Percentiles rank a stretch among this genome's conserved stretches.
Conservation (phyloP, 2,888 invertebrate genomes). For the Hydrotaea cyrtoneurina region DNA sequence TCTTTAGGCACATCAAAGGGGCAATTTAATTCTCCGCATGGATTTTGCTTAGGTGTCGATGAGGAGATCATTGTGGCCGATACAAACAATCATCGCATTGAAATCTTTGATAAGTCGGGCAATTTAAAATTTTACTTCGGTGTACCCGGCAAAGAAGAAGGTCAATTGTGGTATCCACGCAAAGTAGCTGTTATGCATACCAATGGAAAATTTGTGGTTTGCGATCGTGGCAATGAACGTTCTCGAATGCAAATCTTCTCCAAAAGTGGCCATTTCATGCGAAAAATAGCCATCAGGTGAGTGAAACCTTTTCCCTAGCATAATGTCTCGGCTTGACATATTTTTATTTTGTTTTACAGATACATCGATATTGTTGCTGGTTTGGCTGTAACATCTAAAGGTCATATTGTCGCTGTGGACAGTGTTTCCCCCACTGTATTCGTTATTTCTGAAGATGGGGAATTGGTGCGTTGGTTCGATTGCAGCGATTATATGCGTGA, state of each 20-base stretch:
- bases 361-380: slow-evolving; percentile 97
- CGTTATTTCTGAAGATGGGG: slow-evolving; percentile 94
- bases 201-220: slow-evolving; percentile 96
- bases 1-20: slow-evolving; percentile 95
- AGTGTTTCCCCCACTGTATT: slow-evolving; percentile 98
- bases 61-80: slow-evolving; percentile 98
- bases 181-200: slow-evolving; percentile 95
- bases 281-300: slow-evolving; percentile 91
- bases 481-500: slow-evolving; percentile 99
- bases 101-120: slow-evolving; percentile 96
- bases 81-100: slow-evolving; percentile 97
- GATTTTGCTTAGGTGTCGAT: slow-evolving; percentile 96
- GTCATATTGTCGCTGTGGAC: slow-evolving; percentile 97
- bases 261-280: slow-evolving; percentile 96
- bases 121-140: slow-evolving; percentile 97
- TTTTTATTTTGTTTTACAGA: slow-evolving; percentile 77
- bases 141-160: slow-evolving; percentile 96
- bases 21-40: slow-evolving; percentile 98
- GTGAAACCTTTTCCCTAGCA: neutral
- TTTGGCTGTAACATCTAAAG: slow-evolving; percentile 94
- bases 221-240: slow-evolving; percentile 97
- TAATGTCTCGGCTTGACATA: neutral
- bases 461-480: slow-evolving; percentile 97
- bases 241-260: slow-evolving; percentile 99
- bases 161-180: slow-evolving; percentile 97